Evolutionary conservation across 2,888 invertebrate species (phyloP).

Genomic region (Stenodera caucasica): DNA sequence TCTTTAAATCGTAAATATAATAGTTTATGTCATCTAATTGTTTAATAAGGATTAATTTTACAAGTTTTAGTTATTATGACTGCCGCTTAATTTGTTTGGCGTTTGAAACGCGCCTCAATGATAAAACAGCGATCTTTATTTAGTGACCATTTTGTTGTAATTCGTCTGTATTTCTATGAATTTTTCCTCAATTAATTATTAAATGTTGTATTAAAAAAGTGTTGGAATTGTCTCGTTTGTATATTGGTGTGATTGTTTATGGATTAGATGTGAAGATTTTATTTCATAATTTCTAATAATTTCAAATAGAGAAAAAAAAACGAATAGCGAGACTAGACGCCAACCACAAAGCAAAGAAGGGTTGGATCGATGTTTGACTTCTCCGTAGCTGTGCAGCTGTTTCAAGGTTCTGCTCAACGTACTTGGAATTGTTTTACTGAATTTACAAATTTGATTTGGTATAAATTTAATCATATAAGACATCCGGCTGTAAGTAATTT

Average conservation of each 20-base stretch:
- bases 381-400: constrained; percentile 65
- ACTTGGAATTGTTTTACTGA: constrained; percentile 68
- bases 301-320: constrained; percentile 14
- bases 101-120: not conserved
- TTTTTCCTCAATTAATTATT: not conserved
- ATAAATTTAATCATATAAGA: constrained; percentile 58
- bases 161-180: not conserved
- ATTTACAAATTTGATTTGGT: constrained; percentile 65
- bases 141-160: not conserved
- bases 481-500: constrained; percentile 51
- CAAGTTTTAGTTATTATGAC: not conserved
- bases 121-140: not conserved
- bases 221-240: not conserved
- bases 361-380: constrained; percentile 72
- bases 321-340: constrained; percentile 37
- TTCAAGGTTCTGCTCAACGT: constrained; percentile 69
- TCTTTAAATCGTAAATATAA: not conserved
- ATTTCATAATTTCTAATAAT: constrained; percentile 40
- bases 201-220: not conserved
- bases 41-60: not conserved
- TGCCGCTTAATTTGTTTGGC: not conserved
- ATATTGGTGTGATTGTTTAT: not conserved
- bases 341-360: constrained; percentile 44
- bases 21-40: not conserved
- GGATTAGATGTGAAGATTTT: constrained; percentile 27